A percentile compares a stretch with the other conserved stretches of the same genome.
Evolutionary conservation across 1,140 invertebrate genomes (phyloP).

Genomic region (Drosophila orosa): DNA sequence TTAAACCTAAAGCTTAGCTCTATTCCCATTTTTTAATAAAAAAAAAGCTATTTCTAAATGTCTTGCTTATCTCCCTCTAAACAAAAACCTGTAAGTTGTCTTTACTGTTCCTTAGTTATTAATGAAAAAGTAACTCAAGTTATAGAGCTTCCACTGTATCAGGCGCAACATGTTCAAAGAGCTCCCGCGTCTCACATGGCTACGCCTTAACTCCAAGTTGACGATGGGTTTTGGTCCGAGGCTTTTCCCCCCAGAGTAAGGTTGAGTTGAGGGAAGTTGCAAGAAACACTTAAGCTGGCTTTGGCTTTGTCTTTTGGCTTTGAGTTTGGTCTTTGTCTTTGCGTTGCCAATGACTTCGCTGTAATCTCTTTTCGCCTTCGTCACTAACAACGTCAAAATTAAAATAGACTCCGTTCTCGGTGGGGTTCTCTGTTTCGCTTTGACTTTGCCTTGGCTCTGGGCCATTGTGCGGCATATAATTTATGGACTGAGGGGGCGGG

Average conservation of each 20-base stretch:
- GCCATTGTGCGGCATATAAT: conserved; percentile 69
- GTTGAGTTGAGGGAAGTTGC: conserved; percentile 16
- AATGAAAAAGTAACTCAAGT: neutral
- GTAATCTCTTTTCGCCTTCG: conserved; percentile 61
- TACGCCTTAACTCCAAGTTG: conserved; percentile 41
- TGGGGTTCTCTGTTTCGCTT: neutral
- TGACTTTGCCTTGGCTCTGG: conserved; percentile 58
- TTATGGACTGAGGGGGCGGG: conserved; percentile 36
- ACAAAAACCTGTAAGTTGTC: neutral
- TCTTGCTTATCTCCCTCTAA: neutral
- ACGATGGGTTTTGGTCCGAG: conserved; percentile 8
- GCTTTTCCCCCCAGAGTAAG: neutral
- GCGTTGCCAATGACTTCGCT: conserved; percentile 57
- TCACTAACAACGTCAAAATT: conserved; percentile 76
- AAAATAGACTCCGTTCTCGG: conserved; percentile 67
- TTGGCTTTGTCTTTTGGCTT: conserved; percentile 49
- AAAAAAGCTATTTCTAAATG: neutral
- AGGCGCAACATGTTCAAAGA: conserved; percentile 74
- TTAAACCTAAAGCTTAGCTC: neutral
- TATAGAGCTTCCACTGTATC: conserved; percentile 38
- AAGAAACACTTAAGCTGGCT: conserved; percentile 68
- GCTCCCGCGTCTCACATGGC: conserved; percentile 39
- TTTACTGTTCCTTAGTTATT: no score
- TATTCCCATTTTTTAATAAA: neutral
- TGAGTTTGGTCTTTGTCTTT: conserved; percentile 39